phyloP scores from a whole-genome alignment of 2,888 invertebrate species.

The Megastigmus dorsalis region DNA sequence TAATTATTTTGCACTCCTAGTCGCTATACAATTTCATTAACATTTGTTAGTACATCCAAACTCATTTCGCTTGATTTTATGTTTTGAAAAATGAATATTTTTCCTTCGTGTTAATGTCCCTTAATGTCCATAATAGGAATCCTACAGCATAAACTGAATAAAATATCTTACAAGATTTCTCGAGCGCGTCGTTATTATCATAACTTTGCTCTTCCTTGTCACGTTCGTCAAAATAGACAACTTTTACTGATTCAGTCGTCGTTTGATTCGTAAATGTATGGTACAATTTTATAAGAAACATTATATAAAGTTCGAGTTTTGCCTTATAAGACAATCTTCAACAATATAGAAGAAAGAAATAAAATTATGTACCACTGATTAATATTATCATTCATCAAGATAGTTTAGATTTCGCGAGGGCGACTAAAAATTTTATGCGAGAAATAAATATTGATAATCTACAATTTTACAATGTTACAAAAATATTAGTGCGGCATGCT shows the following conservation, averaged over 20 bases:
- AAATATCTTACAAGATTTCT: conserved; percentile 36
- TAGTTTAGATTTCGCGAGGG: conserved; percentile 32
- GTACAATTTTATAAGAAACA: conserved; percentile 61
- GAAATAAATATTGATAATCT: neutral
- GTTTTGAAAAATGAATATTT: conserved; percentile 51
- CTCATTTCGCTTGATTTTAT: conserved; percentile 56
- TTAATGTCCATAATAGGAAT: neutral
- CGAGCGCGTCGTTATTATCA: conserved; percentile 28
- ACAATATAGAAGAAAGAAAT: conserved; percentile 57
- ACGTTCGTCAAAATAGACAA: conserved; percentile 18
- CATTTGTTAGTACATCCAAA: conserved; percentile 65
- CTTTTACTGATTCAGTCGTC: neutral
- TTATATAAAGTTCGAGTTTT: conserved; percentile 54
- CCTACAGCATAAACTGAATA: conserved; percentile 6
- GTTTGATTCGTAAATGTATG: conserved; percentile 52
- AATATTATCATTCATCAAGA: conserved; percentile 1
- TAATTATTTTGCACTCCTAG: conserved; percentile 63
- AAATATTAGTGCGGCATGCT: neutral
- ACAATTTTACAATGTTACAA: neutral
- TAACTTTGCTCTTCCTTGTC: conserved; percentile 2
- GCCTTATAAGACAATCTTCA: conserved; percentile 45
- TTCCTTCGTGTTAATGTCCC: neutral
- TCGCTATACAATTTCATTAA: conserved; percentile 69
- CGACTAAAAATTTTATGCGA: conserved; percentile 20
- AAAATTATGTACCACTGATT: conserved; percentile 60